Evolutionary conservation across 1,140 invertebrate species (phyloP).

Genomic region (Panulirus ornatus): DNA sequence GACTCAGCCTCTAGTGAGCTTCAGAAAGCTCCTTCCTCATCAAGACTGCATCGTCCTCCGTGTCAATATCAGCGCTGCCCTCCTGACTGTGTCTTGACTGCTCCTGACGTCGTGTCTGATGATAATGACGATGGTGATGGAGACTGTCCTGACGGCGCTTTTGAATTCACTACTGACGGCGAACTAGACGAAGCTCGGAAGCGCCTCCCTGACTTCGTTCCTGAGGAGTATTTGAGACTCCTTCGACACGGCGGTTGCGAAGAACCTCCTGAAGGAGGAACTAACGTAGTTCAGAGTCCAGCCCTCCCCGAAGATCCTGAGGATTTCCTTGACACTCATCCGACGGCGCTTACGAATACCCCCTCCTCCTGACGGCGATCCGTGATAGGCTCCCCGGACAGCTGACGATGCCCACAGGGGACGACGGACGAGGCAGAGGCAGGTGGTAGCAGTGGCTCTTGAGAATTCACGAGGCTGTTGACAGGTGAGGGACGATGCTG

Average conservation of each 20-base stretch:
- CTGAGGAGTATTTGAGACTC: too few relatives aligned
- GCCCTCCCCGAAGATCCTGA: background rate
- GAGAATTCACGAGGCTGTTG: slow-evolving; percentile 32
- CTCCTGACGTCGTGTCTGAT: background rate
- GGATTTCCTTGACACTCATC: background rate
- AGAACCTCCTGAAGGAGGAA: too few relatives aligned
- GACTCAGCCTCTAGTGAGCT: slow-evolving; percentile 65
- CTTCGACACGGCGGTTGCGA: too few relatives aligned
- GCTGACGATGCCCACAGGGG: background rate
- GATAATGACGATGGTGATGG: too few relatives aligned
- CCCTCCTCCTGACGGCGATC: background rate
- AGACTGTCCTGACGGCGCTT: too few relatives aligned
- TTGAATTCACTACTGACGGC: too few relatives aligned
- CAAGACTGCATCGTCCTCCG: slow-evolving; percentile 5
- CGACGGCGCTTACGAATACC: background rate
- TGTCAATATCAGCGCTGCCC: background rate
- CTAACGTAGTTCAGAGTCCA: too few relatives aligned
- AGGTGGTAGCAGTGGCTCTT: slow-evolving; percentile 1
- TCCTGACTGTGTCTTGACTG: background rate
- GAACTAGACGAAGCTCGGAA: too few relatives aligned
- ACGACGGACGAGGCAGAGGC: slow-evolving; percentile 20
- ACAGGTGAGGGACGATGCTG: slow-evolving; percentile 9
- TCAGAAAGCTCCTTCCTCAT: slow-evolving; percentile 5
- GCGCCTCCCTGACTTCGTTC: too few relatives aligned
- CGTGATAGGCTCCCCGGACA: background rate